Conservation (phyloP, 92 coral and sea anemone genomes). For the Actinostola sp. region DNA sequence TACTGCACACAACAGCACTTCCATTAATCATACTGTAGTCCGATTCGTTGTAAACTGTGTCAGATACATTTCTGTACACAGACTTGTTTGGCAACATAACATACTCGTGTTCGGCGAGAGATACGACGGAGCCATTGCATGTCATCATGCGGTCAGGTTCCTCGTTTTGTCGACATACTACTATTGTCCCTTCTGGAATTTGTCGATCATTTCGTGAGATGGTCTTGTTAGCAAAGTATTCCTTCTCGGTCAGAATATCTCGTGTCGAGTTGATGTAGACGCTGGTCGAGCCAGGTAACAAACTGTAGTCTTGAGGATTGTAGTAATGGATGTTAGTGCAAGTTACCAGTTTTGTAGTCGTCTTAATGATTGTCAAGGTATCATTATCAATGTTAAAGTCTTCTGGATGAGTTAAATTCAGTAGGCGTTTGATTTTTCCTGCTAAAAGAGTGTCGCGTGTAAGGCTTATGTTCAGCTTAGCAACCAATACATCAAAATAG, state of each 20-base stretch:
- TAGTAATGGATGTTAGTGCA: constrained; percentile 14
- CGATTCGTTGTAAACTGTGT: too few relatives aligned
- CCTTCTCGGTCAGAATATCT: constrained; percentile 12
- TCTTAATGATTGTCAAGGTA: constrained; percentile 23
- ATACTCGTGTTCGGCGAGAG: constrained; percentile 28
- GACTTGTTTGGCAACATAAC: constrained; percentile 45
- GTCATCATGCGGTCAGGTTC: not conserved
- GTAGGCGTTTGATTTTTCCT: too few relatives aligned
- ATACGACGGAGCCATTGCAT: constrained; percentile 21
- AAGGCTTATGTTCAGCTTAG: too few relatives aligned
- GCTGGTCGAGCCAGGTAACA: not conserved
- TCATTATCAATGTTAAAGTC: not conserved
- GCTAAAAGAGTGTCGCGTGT: too few relatives aligned
- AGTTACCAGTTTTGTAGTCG: constrained; percentile 6
- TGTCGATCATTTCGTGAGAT: not conserved
- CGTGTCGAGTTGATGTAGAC: constrained; percentile 24
- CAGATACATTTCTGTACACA: too few relatives aligned
- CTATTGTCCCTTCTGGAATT: constrained; percentile 27
- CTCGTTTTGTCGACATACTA: constrained; percentile 39
- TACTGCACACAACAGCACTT: constrained; percentile 34
- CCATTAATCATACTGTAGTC: constrained; percentile 27
- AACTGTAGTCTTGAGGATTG: constrained; percentile 13
- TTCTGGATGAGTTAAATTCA: constrained; percentile 9
- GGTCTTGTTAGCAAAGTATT: constrained; percentile 17
- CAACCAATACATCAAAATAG: too few relatives aligned